A percentile compares a stretch with the other conserved stretches of the same genome.
phyloP scores from a whole-genome alignment of 2,113 vertebrate genomes.

The Tringa solitaria region DNA sequence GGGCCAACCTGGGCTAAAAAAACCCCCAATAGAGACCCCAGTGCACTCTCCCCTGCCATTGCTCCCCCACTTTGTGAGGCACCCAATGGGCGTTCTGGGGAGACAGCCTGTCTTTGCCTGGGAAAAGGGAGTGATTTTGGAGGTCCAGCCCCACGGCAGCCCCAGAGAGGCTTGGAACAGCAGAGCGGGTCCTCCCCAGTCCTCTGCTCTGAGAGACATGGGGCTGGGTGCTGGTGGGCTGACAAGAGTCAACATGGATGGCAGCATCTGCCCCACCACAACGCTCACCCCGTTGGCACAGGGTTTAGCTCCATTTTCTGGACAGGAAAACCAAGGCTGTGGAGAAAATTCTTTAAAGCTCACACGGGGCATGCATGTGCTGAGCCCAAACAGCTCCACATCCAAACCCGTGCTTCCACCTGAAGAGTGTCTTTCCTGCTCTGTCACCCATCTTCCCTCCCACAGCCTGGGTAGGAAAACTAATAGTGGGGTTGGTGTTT shows the following conservation, averaged over 20 bases:
- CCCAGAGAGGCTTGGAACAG: background rate
- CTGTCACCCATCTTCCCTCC: background rate
- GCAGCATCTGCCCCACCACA: background rate
- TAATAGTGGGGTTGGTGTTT: background rate
- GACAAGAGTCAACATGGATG: background rate
- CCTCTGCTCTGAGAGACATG: background rate
- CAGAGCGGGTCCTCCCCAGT: background rate
- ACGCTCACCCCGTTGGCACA: accelerated
- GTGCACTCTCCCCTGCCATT: background rate
- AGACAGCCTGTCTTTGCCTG: background rate
- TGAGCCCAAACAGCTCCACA: background rate
- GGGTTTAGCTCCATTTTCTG: background rate
- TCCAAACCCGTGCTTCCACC: background rate
- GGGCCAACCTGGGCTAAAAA: background rate
- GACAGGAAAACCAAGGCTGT: background rate
- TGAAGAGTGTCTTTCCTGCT: background rate
- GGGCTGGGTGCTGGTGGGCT: background rate
- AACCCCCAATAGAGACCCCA: background rate
- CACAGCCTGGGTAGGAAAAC: background rate
- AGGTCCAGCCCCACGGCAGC: background rate
- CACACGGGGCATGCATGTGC: background rate
- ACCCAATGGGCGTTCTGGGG: accelerated
- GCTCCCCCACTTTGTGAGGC: background rate
- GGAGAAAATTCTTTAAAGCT: background rate
- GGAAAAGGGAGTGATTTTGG: background rate